Evolutionary conservation across 2,797 vertebrate species (phyloP).

Genomic region (Squalus acanthias): DNA sequence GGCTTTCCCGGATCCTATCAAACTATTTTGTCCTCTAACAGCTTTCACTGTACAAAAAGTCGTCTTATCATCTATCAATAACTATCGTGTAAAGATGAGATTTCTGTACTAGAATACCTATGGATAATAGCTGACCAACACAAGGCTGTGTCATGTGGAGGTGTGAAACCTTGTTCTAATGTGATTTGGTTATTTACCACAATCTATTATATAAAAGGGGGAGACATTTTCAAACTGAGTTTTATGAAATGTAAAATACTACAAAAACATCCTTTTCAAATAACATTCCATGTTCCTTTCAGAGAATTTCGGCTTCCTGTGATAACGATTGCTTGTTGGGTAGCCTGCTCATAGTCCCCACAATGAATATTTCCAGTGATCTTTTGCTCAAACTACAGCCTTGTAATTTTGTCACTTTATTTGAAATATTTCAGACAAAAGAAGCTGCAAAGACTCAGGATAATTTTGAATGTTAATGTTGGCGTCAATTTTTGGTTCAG

Average conservation of each 20-base stretch:
- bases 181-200: neutral
- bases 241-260: neutral
- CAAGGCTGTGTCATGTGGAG: neutral
- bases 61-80: neutral
- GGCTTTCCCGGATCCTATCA: neutral
- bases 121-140: neutral
- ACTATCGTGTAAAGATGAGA: neutral
- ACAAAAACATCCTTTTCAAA: neutral
- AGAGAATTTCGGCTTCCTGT: neutral
- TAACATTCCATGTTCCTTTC: neutral
- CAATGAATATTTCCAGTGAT: neutral
- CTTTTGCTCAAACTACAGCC: neutral
- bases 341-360: neutral
- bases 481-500: neutral
- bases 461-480: neutral
- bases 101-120: neutral
- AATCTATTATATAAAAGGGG: neutral
- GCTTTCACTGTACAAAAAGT: neutral
- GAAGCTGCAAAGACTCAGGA: neutral
- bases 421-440: neutral
- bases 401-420: neutral
- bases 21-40: neutral
- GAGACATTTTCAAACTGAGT: neutral
- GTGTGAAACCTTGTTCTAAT: neutral
- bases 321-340: neutral